A percentile compares a stretch with the other conserved stretches of the same genome.
phyloP scores from a whole-genome alignment of 2,888 invertebrate genomes.

The Psylliodes chrysocephalus region DNA sequence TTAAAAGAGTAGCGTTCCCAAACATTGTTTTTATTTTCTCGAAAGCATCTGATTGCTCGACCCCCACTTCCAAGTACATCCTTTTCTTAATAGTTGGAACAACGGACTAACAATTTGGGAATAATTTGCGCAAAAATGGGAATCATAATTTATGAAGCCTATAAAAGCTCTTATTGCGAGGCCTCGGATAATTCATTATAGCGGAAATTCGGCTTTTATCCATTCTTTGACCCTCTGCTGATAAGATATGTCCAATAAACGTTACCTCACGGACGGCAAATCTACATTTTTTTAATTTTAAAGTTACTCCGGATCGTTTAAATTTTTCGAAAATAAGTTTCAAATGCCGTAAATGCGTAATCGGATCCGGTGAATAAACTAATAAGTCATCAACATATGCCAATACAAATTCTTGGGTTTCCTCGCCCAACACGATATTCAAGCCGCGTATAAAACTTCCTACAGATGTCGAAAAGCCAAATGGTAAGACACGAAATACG shows the following conservation, averaged over 20 bases:
- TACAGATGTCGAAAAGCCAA: conserved; percentile 23
- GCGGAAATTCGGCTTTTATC: conserved; percentile 12
- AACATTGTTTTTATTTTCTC: conserved; percentile 13
- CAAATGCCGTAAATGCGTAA: too few species aligned
- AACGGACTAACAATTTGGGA: neutral
- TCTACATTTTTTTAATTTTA: conserved; percentile 38
- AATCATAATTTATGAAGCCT: conserved; percentile 22
- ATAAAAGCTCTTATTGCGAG: conserved; percentile 14
- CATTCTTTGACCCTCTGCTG: conserved; percentile 14
- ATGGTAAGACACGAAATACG: too few species aligned
- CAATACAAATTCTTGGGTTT: neutral
- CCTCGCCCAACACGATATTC: neutral
- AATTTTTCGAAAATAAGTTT: too few species aligned
- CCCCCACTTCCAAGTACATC: conserved; percentile 16
- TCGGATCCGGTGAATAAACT: neutral
- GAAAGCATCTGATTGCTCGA: conserved; percentile 8
- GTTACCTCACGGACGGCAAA: conserved; percentile 28
- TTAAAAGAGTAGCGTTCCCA: conserved; percentile 3
- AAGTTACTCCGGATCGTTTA: neutral
- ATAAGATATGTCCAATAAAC: conserved; percentile 30
- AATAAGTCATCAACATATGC: neutral
- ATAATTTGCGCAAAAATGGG: neutral
- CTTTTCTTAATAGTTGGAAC: conserved; percentile 4
- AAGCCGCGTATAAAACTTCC: neutral
- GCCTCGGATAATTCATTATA: conserved; percentile 16